Conservation (phyloP, 2,797 vertebrate species). For the Cuniculus paca region DNA sequence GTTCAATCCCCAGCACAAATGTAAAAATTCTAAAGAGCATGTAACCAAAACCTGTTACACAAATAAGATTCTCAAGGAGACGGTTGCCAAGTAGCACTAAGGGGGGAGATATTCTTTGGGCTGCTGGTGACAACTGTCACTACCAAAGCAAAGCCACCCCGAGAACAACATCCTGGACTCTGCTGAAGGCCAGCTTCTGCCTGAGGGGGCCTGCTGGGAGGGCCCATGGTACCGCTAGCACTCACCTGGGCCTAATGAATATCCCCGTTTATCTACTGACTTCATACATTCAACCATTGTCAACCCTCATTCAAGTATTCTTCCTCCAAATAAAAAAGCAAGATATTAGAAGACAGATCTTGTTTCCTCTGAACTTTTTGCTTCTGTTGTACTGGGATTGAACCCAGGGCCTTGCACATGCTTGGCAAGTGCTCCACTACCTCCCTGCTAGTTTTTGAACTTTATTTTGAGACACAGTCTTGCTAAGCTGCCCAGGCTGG, state of each 20-base stretch:
- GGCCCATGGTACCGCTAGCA: neutral
- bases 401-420: neutral
- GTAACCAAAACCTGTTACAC: neutral
- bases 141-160: neutral
- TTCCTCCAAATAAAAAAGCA: conserved; percentile 12
- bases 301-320: neutral
- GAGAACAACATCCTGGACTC: neutral
- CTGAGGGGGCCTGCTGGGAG: neutral
- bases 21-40: neutral
- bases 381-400: neutral
- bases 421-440: neutral
- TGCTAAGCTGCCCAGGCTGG: neutral
- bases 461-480: neutral
- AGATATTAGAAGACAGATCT: neutral
- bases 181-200: neutral
- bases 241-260: neutral
- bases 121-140: neutral
- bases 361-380: neutral
- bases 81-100: neutral
- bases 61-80: neutral
- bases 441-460: neutral
- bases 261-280: neutral
- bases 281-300: neutral
- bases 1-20: neutral
- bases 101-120: neutral